Conservation (phyloP, 2,888 invertebrate genomes). For the Agonopterix subpropinquella region DNA sequence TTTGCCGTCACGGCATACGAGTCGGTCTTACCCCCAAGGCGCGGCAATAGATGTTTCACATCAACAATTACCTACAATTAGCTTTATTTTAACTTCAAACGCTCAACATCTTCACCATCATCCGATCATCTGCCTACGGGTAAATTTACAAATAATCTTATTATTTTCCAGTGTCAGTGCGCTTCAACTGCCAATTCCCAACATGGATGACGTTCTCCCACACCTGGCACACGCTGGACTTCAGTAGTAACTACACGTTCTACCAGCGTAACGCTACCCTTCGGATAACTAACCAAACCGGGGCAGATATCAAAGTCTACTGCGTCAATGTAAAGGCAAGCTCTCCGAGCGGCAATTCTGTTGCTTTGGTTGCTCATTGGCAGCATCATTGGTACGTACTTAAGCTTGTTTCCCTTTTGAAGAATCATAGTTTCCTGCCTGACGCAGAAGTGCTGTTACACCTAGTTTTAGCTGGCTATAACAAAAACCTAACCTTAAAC, state of each 20-base stretch:
- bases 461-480: no score
- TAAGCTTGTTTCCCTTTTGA: neutral
- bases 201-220: constrained; percentile 88
- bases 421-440: neutral
- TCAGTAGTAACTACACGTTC: constrained; percentile 89
- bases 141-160: neutral
- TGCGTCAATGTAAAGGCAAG: constrained; percentile 78
- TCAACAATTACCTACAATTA: no score
- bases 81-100: no score
- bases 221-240: constrained; percentile 94
- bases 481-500: no score
- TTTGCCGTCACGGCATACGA: no score
- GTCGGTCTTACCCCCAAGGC: no score
- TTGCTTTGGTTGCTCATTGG: constrained; percentile 74
- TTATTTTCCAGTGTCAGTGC: constrained; percentile 76
- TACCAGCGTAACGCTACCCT: constrained; percentile 87
- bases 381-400: constrained; percentile 66
- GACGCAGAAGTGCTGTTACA: no score
- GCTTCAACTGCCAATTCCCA: constrained; percentile 90
- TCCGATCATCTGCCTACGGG: neutral
- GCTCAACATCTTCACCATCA: no score
- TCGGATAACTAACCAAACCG: constrained; percentile 78
- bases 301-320: constrained; percentile 79
- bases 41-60: no score
- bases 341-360: constrained; percentile 68